Evolutionary conservation across 1,140 invertebrate species (phyloP).

Genomic region (Trypoxylus dichotomus): DNA sequence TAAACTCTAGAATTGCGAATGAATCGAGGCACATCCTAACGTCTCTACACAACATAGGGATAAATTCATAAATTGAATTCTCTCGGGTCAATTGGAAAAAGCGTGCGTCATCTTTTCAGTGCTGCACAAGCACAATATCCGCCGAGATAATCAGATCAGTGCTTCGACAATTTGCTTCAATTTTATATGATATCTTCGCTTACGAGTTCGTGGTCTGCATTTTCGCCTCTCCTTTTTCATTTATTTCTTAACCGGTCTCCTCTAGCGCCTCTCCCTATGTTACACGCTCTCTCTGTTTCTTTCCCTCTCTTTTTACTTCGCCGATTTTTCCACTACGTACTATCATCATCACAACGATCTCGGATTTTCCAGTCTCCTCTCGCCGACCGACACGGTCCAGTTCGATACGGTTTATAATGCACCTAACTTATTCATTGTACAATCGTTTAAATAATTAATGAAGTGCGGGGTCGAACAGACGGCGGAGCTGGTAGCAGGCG

Average conservation of each 20-base stretch:
- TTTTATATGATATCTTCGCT: constrained; percentile 49
- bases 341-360: neutral
- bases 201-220: constrained; percentile 46
- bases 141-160: constrained; percentile 49
- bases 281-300: neutral
- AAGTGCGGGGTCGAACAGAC: constrained; percentile 47
- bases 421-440: constrained; percentile 54
- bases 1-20: neutral
- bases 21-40: neutral
- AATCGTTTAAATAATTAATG: constrained; percentile 54
- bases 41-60: constrained; percentile 12
- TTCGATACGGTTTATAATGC: constrained; percentile 50
- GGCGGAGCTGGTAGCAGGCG: neutral
- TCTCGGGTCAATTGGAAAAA: constrained; percentile 28
- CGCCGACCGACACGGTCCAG: neutral
- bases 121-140: constrained; percentile 46
- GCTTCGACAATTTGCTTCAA: constrained; percentile 49
- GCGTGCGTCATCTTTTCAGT: constrained; percentile 37
- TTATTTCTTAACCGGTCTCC: neutral
- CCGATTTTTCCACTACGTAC: neutral
- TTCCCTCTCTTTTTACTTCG: neutral
- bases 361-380: constrained; percentile 2
- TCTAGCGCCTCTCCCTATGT: neutral
- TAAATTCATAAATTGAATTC: constrained; percentile 30
- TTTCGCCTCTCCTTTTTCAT: constrained; percentile 17